Base-by-base conservation (phyloP, 2,797 vertebrate species). In the Siniperca scherzeri region DNA sequence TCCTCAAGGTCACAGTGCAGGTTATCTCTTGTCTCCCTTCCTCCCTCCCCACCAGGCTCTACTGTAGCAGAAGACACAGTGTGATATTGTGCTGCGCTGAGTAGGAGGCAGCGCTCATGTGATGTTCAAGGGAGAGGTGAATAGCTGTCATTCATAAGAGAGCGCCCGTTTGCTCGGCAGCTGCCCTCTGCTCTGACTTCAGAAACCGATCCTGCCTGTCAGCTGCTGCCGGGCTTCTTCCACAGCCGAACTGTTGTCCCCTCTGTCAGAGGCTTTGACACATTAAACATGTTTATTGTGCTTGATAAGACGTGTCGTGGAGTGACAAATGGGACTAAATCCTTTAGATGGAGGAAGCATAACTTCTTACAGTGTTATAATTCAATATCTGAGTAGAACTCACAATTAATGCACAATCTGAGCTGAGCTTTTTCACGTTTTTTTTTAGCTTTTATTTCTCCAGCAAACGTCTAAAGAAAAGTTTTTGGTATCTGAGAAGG, bases 31-130 rank as follows among this genome's bases (percentile, higher is more conserved):
- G n/a, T 11, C 56, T n/a, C 53, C 48, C 72, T 78, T 77, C 12
- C 70, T 48, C 57, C 60, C 81, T 74, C 79, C 21, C 78, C 81
- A 59, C 81, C 86, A 77, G 86, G 68, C 91, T 71, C 69, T 48
- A 80, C 89, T 91, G 91, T 90, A 86, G 82, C 85, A 76, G 81
- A 53, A 78, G 78, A 90, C 87, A 93, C 88, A 92, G 86, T 65
- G 80, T 57, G 79, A 93, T 85, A 93, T 92, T 94, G 93, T 88
- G n/a, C 77, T 12, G 69, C 44, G 0, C 83, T 59, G 89, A 89
- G 92, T 91, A 84, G 94, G 94, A 94, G 91, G 85, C 88, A 74
- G 87, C 66, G 21, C 88, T 93, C 94, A 93, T 94, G 94, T 95
- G 94, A 94, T 94, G 87, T 76, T 80, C 77, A 57, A 67, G 83